Base-by-base conservation (phyloP, 2,888 invertebrate genomes). In the Lumbricus terrestris region DNA sequence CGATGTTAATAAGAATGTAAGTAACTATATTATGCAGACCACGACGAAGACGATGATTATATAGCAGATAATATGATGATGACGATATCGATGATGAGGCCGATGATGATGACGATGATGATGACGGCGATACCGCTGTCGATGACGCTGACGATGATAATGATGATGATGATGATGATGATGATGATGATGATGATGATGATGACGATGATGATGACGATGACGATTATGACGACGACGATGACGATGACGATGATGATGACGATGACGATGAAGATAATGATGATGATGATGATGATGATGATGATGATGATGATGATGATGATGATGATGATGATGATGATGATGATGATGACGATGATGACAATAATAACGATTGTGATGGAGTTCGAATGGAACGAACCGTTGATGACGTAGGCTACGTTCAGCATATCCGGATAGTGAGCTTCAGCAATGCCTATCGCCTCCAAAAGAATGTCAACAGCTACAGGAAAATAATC, bases 61-160 rank as follows among this genome's bases (percentile, higher is more conserved):
- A 69, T 16, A 8, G 69, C 29, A 8, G 69, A n/a, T 69, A 8
- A 47, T 13, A 5, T 23, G 54, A 69, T 69, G n/a, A 89, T 6
- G 69, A 42, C 42, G 89, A 89, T 34, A 42, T 42, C n/a, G 89
- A 89, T 89, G 11, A 47, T 54, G n/a, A n/a, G n/a, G n/a, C n/a
- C n/a, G n/a, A n/a, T n/a, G n/a, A n/a, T n/a, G n/a, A n/a, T n/a
- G n/a, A n/a, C n/a, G n/a, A n/a, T n/a, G n/a, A n/a, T n/a, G 89
- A 42, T 1, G 89, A 89, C 69, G 29, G 33, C 0, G 89, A 89
- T 42, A 33, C 15, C 33, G 47, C 20, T 23, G 2, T 40, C 16
- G 16, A 40, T 16, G 40, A 16, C 13, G 16, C 13, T 38, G n/a
- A n/a, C n/a, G n/a, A n/a, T n/a, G n/a, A n/a, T n/a, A n/a, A n/a